Conservation (phyloP, 2,797 vertebrate species). For the Phataginus tetradactyla region DNA sequence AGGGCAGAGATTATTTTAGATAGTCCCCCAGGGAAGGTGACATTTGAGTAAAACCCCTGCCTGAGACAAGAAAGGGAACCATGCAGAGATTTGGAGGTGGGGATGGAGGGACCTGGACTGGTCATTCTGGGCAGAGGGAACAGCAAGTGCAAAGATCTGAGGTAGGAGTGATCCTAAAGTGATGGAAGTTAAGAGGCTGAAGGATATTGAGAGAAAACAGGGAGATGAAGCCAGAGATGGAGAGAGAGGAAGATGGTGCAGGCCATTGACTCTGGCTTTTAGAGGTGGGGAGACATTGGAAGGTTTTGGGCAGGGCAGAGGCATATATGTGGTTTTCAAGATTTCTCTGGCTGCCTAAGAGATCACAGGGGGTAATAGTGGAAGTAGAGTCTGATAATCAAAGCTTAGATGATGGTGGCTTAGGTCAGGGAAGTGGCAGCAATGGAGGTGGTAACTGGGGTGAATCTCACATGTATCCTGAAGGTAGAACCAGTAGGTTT, state of each 20-base stretch:
- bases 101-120: too few relatives aligned
- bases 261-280: not conserved
- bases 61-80: not conserved
- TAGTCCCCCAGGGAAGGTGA: not conserved
- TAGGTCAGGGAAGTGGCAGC: not conserved
- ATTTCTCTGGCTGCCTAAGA: not conserved
- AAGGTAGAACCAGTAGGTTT: not conserved
- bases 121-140: not conserved
- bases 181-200: not conserved
- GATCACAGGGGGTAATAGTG: not conserved
- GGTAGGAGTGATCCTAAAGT: not conserved
- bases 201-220: not conserved
- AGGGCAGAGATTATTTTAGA: not conserved
- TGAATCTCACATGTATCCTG: not conserved
- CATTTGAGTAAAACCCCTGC: not conserved
- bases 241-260: not conserved
- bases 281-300: not conserved
- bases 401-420: not conserved
- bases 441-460: not conserved
- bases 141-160: not conserved
- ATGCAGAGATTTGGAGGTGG: not conserved
- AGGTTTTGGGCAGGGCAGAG: not conserved
- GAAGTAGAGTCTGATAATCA: not conserved
- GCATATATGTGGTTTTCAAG: not conserved
- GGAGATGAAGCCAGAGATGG: not conserved